Evolutionary conservation across 53 echinoderm and acorn worm species (phyloP), one percentile per base, ranked within the genome.

Genomic region (Patiria pectinifera): DNA sequence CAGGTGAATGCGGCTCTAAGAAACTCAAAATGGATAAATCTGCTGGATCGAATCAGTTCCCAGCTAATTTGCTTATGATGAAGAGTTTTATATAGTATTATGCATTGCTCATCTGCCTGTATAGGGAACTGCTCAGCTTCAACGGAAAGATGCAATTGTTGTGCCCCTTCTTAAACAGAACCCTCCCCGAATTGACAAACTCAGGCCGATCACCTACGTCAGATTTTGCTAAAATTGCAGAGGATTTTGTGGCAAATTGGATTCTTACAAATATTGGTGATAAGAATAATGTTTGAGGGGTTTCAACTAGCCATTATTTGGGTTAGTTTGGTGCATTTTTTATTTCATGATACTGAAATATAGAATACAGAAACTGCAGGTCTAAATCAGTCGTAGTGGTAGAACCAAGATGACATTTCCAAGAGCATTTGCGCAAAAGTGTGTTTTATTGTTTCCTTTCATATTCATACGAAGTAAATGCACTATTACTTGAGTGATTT

Each of bases 31-130:
- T 14, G 5, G 80, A 46, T 16, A 48, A 1, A 80, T 48, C 80
- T 48, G 80, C 80, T 80, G 80, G 80, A 80, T 46, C 80, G 14
- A 46, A 80, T 80, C 80, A 80, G 80, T 80, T 80, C 80, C 80
- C 80, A 46, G 80, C 16, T 3, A 80, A 80, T 45, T 80, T 48
- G 45, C 35, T 35, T 35, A 35, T 35, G 80, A 43, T 80, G 45
- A 66, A 15, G 66, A 66, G 10, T 63, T 63, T 16, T n/a, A n/a
- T n/a, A n/a, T 16, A 5, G 9, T 8, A 19, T 80, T 47, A 45
- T 80, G 13, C 45, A 80, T 35, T 47, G 80, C 48, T 80, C 80
- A 14, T 45, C 6, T 3, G 49, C 49, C 49, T n/a, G n/a, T 35
- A 8, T 3, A 80, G 80, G 80, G 80, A 80, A 46, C 80, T 48